Evolutionary conservation across 2,797 vertebrate species (phyloP), one percentile per base, ranked within the genome.

Genomic region (Scarus forsteni): DNA sequence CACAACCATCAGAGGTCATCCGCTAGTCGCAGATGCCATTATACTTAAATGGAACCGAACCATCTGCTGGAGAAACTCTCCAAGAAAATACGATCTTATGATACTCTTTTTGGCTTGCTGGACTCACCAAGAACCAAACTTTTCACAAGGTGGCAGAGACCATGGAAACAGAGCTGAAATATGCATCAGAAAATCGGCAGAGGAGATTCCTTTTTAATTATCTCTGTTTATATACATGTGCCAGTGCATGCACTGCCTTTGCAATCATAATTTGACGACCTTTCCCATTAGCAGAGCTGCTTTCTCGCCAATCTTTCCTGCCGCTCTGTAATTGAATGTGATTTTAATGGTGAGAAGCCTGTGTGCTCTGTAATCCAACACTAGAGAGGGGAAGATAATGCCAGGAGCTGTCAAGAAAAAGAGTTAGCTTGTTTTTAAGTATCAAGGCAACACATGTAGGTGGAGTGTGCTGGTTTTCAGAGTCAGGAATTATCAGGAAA

Each of bases 281-380:
- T 81, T 79, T 57, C 65, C 64, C 86, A 78, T 90, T 93, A 92
- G 91, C 80, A 56, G 64, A 75, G 81, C 85, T 68, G 80, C 84
- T 77, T 85, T 83, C 78, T 59, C 36, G 64, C 75, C 75, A 79
- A 77, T 84, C 83, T 81, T 63, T 69, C 77, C 79, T 57, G 86
- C 80, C 69, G 89, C 75, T 72, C 69, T 3, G 78, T 93, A 93
- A 94, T 92, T 90, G 90, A 92, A 90, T 86, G 87, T 73, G 90
- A 93, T 91, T 87, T 88, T 90, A 89, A 92, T 92, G 85, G 85
- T 73, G 79, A 88, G 84, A 80, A 83, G 86, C 83, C 77, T 60
- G 80, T 53, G 75, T 66, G 62, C 60, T 35, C 61, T 67, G 89
- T 92, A 94, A 94, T 88, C 88, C 83, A 88, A 93, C 75, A 81